Base-by-base conservation (phyloP, 2,888 invertebrate genomes). In the Acrobasis consociella region DNA sequence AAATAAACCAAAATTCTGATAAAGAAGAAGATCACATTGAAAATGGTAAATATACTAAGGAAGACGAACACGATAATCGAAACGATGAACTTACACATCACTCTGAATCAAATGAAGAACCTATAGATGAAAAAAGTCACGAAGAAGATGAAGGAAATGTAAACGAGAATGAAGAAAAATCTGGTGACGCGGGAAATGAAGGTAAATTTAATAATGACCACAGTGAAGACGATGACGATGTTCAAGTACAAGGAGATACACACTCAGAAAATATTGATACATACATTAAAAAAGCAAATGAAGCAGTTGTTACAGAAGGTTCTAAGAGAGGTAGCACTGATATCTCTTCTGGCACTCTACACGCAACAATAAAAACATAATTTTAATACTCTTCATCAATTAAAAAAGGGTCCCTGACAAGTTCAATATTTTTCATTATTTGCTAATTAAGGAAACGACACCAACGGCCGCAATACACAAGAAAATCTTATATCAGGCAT, bases 151-250 rank as follows among this genome's bases (percentile, higher is more conserved):
- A 66, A 65, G 55, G 64, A 50, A 61, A 65, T 31, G 65, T 69
- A 49, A 60, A 62, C 60, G 50, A 61, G 55, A 70, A 69, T 59
- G 69, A 67, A 64, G 76, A 76, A 64, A 72, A 76, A 64, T 70
- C 65, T 63, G 72, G 64, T 69, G 70, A 71, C 64, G 65, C 82
- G 68, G 71, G 75, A 69, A 77, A 73, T 65, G 87, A 91, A 90
- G 89, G 89, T 90, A 90, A 89, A 85, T 80, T 77, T 75, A 85
- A 77, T 73, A 77, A 76, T 78, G 79, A 80, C 71, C 77, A 80
- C 74, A 93, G 89, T 68, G 90, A 93, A 77, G 94, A 94, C 64
- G 93, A 94, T 68, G 94, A 93, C 68, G 94, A 94, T 72, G 93
- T 93, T 63, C 82, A 93, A 80, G 83, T 92, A 76, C 92, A 91